Conservation (phyloP, 2,113 vertebrate genomes). For the Oreochromis aureus region DNA sequence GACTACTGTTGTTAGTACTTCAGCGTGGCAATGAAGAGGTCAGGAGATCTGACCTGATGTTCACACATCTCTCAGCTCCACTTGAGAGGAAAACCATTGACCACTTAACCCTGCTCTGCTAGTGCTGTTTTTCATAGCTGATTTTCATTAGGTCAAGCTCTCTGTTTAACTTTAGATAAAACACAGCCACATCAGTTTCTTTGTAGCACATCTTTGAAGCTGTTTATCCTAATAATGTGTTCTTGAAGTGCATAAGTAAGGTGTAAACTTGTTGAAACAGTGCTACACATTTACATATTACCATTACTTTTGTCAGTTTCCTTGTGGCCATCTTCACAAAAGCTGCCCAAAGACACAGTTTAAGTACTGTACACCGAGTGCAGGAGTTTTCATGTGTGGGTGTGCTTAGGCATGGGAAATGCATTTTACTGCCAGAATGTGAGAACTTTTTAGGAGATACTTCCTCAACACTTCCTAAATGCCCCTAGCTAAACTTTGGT, state of each 20-base stretch:
- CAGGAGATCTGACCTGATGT: constrained; percentile 34
- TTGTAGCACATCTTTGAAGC: neutral
- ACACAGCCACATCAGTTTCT: neutral
- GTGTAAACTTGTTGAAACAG: neutral
- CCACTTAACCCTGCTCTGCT: constrained; percentile 46
- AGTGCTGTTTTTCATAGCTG: neutral
- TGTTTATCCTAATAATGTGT: neutral
- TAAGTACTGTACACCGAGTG: neutral
- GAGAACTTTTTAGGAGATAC: neutral
- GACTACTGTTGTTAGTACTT: constrained; percentile 25
- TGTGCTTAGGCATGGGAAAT: neutral
- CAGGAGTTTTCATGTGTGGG: neutral
- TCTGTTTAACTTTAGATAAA: neutral
- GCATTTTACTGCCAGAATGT: neutral
- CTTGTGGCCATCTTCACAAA: neutral
- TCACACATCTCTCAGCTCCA: constrained; percentile 31
- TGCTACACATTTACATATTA: neutral
- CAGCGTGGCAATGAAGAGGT: constrained; percentile 6
- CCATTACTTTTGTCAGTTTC: neutral
- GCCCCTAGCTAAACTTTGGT: neutral
- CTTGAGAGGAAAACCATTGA: constrained; percentile 36
- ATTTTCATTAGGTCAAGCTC: neutral
- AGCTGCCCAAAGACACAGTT: neutral
- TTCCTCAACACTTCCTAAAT: neutral
- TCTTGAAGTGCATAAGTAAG: neutral